Percentiles rank a stretch among this genome's conserved stretches.
Evolutionary conservation across 2,113 vertebrate genomes (phyloP).

Genomic region (Antechinus flavipes): DNA sequence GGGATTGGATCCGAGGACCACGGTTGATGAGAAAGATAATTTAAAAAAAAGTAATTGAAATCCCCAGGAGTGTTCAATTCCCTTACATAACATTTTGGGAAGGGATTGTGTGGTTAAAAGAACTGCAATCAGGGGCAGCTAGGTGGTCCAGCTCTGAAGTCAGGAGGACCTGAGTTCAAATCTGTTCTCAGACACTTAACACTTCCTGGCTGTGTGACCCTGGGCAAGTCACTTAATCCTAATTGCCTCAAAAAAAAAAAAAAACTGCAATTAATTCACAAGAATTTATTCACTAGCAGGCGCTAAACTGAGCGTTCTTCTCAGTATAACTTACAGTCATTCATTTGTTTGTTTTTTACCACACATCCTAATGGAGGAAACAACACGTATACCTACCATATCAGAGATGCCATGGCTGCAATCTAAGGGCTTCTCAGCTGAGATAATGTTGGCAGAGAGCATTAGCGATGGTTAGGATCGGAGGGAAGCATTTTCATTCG

Average conservation of each 20-base stretch:
- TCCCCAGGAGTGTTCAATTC: neutral
- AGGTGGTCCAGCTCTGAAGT: too few relatives aligned
- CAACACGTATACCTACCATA: neutral
- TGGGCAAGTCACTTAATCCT: too few relatives aligned
- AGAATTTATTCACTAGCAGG: neutral
- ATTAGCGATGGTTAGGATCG: neutral
- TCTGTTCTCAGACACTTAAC: too few relatives aligned
- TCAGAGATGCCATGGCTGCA: neutral
- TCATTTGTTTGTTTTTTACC: neutral
- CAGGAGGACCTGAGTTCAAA: too few relatives aligned
- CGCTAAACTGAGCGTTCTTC: neutral
- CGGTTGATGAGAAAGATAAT: neutral
- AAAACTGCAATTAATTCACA: neutral
- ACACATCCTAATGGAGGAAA: neutral
- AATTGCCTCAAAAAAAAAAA: too few relatives aligned
- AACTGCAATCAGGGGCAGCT: neutral
- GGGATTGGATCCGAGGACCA: neutral
- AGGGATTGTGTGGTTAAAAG: neutral
- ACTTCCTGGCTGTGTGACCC: too few relatives aligned
- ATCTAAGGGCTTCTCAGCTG: neutral
- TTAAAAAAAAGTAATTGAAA: neutral
- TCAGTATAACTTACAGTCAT: too few relatives aligned
- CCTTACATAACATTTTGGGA: neutral
- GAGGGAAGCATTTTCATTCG: neutral
- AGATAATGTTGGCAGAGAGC: neutral